Evolutionary conservation across 1,140 invertebrate genomes (phyloP).

Genomic region (Rhynchophorus ferrugineus): DNA sequence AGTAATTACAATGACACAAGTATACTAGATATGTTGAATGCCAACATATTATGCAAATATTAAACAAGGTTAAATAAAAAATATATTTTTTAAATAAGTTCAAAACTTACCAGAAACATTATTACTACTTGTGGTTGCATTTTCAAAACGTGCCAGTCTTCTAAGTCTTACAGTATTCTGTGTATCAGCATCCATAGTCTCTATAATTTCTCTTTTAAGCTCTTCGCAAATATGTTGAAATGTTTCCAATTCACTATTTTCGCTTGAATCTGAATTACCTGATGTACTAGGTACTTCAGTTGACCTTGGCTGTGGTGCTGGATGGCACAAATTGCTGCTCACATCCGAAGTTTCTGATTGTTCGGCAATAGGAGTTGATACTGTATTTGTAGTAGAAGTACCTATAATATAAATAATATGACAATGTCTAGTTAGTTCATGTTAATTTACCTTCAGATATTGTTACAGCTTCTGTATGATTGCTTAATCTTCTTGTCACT

Average conservation of each 20-base stretch:
- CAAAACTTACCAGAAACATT: background rate
- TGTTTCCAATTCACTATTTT: background rate
- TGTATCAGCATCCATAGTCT: constrained; percentile 45
- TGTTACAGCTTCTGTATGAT: constrained; percentile 34
- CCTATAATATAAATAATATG: constrained; percentile 10
- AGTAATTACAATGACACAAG: no score
- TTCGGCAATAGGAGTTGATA: constrained; percentile 9
- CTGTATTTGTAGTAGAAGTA: constrained; percentile 5
- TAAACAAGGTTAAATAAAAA: no score
- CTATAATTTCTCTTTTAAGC: constrained; percentile 47
- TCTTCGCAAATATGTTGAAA: constrained; percentile 27
- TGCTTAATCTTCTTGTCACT: constrained; percentile 27
- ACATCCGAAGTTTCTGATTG: constrained; percentile 26
- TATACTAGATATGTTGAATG: no score
- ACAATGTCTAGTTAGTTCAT: background rate
- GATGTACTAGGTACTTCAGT: constrained; percentile 9
- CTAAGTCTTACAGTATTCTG: constrained; percentile 13
- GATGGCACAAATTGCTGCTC: background rate
- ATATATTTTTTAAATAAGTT: no score
- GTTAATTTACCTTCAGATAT: constrained; percentile 29
- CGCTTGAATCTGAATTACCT: background rate
- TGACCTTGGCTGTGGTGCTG: constrained; percentile 7
- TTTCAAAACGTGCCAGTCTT: constrained; percentile 14
- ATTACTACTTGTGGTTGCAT: background rate
- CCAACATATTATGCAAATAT: no score